Conservation (phyloP, 2,888 invertebrate species). For the Dilophus febrilis region DNA sequence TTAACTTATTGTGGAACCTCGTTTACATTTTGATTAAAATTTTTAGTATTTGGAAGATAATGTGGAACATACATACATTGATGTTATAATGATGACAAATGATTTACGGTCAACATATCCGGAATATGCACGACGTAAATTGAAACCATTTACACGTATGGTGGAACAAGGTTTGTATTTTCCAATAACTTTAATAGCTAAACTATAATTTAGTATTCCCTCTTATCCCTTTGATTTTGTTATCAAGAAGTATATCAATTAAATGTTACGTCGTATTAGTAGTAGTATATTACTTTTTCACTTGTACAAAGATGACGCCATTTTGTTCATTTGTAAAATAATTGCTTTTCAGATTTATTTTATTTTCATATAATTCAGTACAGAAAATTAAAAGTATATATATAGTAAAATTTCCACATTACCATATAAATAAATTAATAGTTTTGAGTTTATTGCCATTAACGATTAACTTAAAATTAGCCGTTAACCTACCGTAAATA, state of each 20-base stretch:
- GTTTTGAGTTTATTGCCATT: too few relatives aligned
- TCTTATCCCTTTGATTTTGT: background rate
- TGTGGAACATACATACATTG: slow-evolving; percentile 61
- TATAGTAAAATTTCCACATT: too few relatives aligned
- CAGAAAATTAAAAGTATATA: too few relatives aligned
- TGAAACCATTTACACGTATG: slow-evolving; percentile 56
- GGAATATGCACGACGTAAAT: slow-evolving; percentile 68
- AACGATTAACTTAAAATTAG: too few relatives aligned
- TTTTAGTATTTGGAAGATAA: slow-evolving; percentile 59
- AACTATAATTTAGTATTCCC: background rate
- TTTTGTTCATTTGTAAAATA: background rate
- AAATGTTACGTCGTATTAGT: too few relatives aligned
- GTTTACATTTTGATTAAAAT: background rate
- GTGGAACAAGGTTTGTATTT: slow-evolving; percentile 44
- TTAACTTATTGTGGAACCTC: too few relatives aligned
- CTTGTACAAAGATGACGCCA: too few relatives aligned
- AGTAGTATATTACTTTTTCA: too few relatives aligned
- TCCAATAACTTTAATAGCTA: too few relatives aligned
- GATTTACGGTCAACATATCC: slow-evolving; percentile 53
- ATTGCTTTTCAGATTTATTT: background rate
- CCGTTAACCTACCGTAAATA: too few relatives aligned
- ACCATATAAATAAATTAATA: too few relatives aligned
- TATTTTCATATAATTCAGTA: background rate
- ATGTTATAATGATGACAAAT: slow-evolving; percentile 71
- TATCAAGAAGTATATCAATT: background rate